Base-by-base conservation (phyloP, 2,888 invertebrate genomes). In the Sipha maydis region DNA sequence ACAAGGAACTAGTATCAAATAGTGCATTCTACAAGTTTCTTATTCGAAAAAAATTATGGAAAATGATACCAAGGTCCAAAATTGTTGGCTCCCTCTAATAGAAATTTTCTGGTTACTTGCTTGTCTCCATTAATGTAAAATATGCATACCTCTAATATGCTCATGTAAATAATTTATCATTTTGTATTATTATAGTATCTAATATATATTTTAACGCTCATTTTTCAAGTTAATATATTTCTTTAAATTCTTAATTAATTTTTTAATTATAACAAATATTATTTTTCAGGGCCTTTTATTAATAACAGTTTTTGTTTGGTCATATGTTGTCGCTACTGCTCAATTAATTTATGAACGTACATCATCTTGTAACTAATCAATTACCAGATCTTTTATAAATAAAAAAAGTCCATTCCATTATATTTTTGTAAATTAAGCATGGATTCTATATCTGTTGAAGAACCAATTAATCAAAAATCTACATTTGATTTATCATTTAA, bases 401-500 rank as follows among this genome's bases (percentile, higher is more conserved):
- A 19, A 41, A 41, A 41, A 41, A 11, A 41, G 41, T 41, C 8
- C 41, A 41, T 84, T 67, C 71, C 11, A 17, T 31, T 71, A 14
- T 11, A 0, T 75, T 54, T 28, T 31, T 38, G 7, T 75, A 21
- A 48, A 77, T 19, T 41, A 77, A 85, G 34, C 61, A 88, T 88
- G 88, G 67, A 88, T 14, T 67, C 54, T 48, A 31, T 21, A 67
- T 7, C 17, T 73, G 41, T 1, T 25, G 61, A 84, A 67, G 31
- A 76, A 76, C 14, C 79, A 56, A 21, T 21, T 80, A 41, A 61
- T 88, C 34, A 75, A 82, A 88, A 82, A 48, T 67, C 79, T 19
- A 61, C 80, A 34, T 89, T 89, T 89, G 79, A 80, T 89, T 69
- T 75, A 25, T 31, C 71, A 41, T 89, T 89, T 76, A 89, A 77